These are phyloP conservation scores for Itoplectis maculator DNA, from an alignment of 2,888 invertebrate species.

Conservation along the genomic window DNA sequence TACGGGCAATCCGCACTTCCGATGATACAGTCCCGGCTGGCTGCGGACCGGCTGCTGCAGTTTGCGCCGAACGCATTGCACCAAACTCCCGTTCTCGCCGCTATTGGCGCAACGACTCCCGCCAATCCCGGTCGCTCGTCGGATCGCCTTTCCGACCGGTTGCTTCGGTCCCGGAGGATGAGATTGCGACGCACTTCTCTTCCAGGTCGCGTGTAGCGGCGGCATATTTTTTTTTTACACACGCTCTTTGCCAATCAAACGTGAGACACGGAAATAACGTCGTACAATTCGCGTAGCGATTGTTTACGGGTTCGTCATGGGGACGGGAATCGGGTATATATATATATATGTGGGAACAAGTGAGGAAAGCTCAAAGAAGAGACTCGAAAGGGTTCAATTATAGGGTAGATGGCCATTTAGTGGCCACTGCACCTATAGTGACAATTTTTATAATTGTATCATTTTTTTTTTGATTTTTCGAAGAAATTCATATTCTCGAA, in stretches of 20 bases:
- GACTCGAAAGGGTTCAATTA: no score
- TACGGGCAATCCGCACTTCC: conserved; percentile 64
- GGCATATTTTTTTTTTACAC: conserved; percentile 51
- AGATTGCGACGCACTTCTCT: conserved; percentile 40
- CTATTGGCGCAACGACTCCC: conserved; percentile 58
- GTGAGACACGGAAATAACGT: conserved; percentile 15
- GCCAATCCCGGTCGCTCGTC: conserved; percentile 60
- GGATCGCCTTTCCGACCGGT: conserved; percentile 52
- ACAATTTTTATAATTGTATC: no score
- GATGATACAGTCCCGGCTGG: conserved; percentile 72
- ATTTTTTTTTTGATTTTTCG: no score
- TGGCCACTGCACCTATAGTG: no score
- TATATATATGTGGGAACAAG: conserved; percentile 29
- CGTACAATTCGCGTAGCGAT: conserved; percentile 44
- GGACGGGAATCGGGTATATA: conserved; percentile 32
- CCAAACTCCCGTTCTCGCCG: conserved; percentile 50
- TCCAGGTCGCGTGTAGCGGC: conserved; percentile 38
- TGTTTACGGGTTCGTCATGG: conserved; percentile 65
- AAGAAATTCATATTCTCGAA: no score
- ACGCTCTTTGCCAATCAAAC: conserved; percentile 2
- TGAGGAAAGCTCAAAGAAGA: not conserved
- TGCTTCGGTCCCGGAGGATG: conserved; percentile 56
- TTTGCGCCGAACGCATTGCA: conserved; percentile 75
- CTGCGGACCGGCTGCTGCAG: conserved; percentile 76
- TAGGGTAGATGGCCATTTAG: no score